Conservation (phyloP, 2,797 vertebrate species). For the Gastrophryne carolinensis region DNA sequence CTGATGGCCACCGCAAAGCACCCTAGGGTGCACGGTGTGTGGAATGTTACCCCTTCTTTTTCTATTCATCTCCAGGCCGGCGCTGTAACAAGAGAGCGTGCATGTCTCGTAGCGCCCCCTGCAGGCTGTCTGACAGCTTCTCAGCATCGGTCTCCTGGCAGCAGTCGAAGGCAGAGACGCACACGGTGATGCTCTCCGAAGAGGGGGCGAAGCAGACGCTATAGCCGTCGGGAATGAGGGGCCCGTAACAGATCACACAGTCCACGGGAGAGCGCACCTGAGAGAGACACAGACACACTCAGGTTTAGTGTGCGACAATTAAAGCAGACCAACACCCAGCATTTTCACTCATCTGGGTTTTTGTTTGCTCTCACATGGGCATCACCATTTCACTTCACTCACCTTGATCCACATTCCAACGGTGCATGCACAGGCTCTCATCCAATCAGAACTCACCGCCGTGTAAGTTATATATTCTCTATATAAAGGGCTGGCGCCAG, state of each 20-base stretch:
- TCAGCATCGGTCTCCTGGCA: conserved; percentile 80
- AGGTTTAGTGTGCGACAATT: no score
- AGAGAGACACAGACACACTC: not conserved
- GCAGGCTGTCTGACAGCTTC: conserved; percentile 68
- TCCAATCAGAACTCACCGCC: no score
- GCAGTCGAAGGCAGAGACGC: conserved; percentile 81
- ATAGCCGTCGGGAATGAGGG: conserved; percentile 79
- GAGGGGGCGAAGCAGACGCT: conserved; percentile 81
- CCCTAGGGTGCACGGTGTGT: no score
- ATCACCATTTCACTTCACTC: no score
- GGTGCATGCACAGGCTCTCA: no score
- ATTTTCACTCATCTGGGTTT: no score
- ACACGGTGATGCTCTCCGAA: conserved; percentile 76
- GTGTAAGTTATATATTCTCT: no score
- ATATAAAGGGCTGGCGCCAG: no score
- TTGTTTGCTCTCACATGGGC: no score
- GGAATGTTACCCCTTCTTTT: no score
- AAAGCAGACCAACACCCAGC: not conserved
- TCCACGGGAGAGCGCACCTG: conserved; percentile 77
- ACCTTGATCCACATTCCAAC: no score
- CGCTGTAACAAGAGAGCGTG: conserved; percentile 69
- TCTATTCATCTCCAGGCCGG: not conserved
- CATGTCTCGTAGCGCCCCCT: conserved; percentile 68
- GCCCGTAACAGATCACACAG: conserved; percentile 82
- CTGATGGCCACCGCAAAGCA: no score